Conservation (phyloP, 2,888 invertebrate species). For the Rotaria macrura region DNA sequence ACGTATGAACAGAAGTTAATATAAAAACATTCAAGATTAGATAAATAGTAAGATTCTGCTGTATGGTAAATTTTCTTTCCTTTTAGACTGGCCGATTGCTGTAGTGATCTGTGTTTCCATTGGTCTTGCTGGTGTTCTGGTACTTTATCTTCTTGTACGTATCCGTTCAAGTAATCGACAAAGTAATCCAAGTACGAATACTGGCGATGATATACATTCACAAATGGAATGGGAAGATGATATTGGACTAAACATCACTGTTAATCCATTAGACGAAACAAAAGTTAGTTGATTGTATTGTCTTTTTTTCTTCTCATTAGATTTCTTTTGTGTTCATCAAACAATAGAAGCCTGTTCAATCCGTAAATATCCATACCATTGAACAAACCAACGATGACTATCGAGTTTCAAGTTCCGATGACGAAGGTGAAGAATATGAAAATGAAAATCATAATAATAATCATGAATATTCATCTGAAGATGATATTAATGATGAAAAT, state of each 20-base stretch:
- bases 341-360: not conserved
- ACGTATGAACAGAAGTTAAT: not conserved
- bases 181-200: not conserved
- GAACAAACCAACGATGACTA: not conserved
- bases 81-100: not conserved
- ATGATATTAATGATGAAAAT: not conserved
- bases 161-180: not conserved
- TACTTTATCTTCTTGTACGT: not conserved
- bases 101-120: not conserved
- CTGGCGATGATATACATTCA: not conserved
- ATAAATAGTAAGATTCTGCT: not conserved
- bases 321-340: not conserved
- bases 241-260: not conserved
- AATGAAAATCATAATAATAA: not conserved
- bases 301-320: not conserved
- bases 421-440: not conserved
- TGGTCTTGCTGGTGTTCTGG: conserved; percentile 8
- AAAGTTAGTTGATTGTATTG: not conserved
- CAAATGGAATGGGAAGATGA: conserved; percentile 22
- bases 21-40: not conserved
- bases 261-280: conserved; percentile 11
- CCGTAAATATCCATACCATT: not conserved
- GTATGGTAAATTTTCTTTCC: not conserved
- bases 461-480: not conserved
- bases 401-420: not conserved